Percentiles rank a stretch among this genome's conserved stretches.
phyloP scores from a whole-genome alignment of 2,888 invertebrate species.

The Gastrophysa polygoni region DNA sequence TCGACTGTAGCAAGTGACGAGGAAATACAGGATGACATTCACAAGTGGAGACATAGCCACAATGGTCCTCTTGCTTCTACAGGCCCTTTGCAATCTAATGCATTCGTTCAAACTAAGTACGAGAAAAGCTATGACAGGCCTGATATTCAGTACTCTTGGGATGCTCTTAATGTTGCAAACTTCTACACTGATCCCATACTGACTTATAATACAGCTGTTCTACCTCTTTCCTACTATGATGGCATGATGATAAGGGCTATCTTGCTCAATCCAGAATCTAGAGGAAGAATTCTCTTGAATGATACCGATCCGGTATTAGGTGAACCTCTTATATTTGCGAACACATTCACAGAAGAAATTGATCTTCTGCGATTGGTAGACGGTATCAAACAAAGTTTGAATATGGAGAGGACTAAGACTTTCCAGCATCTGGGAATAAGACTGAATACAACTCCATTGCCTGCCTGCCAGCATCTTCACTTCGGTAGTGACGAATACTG shows the following conservation, averaged over 20 bases:
- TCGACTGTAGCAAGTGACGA: constrained; percentile 59
- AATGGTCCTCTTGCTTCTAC: constrained; percentile 64
- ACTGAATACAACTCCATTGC: constrained; percentile 64
- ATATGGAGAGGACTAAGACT: constrained; percentile 65
- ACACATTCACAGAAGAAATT: constrained; percentile 67
- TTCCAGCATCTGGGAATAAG: constrained; percentile 64
- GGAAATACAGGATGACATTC: constrained; percentile 58
- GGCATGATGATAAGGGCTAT: constrained; percentile 68
- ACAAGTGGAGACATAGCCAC: constrained; percentile 56
- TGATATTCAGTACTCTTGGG: constrained; percentile 72
- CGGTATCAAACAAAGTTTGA: constrained; percentile 65
- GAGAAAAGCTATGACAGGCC: constrained; percentile 60
- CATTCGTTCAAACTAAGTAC: constrained; percentile 67
- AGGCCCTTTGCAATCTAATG: constrained; percentile 63
- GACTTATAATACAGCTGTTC: constrained; percentile 53
- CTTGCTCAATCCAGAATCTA: constrained; percentile 67
- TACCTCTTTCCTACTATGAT: constrained; percentile 68
- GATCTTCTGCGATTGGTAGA: constrained; percentile 68
- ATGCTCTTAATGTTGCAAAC: constrained; percentile 64
- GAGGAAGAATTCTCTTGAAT: constrained; percentile 68
- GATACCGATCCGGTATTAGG: constrained; percentile 73
- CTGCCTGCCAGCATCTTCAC: constrained; percentile 62
- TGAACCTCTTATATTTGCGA: constrained; percentile 74
- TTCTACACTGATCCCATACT: constrained; percentile 64
- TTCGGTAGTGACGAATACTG: constrained; percentile 73